Conservation (phyloP, 2,113 vertebrate genomes). For the Oenanthe oenanthe region DNA sequence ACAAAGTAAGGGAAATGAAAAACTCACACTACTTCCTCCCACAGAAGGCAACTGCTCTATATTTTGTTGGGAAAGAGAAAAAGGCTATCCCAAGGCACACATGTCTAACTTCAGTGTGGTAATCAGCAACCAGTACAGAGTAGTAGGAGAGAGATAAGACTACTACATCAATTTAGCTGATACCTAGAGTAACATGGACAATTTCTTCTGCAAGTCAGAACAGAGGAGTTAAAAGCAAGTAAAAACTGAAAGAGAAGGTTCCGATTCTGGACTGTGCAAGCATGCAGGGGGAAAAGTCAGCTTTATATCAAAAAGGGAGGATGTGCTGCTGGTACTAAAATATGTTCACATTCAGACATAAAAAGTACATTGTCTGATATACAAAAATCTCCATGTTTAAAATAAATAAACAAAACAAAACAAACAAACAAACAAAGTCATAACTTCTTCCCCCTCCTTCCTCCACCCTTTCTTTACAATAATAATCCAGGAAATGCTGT, state of each 20-base stretch:
- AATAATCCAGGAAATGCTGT: background rate
- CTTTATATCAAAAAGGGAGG: background rate
- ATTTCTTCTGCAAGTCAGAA: background rate
- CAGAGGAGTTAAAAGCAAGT: background rate
- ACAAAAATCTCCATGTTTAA: background rate
- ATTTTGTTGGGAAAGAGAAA: background rate
- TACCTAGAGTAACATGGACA: background rate
- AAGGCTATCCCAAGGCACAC: background rate
- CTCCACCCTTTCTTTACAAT: background rate
- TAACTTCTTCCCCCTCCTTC: background rate
- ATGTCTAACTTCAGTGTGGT: background rate
- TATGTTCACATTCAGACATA: background rate
- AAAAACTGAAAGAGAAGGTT: background rate
- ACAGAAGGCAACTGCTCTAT: background rate
- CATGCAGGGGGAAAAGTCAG: background rate
- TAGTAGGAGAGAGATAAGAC: background rate
- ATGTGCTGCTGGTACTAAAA: background rate
- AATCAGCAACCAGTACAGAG: background rate
- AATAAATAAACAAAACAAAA: background rate
- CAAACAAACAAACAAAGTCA: fast-evolving
- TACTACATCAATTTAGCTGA: background rate
- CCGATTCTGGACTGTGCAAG: background rate
- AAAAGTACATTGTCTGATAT: background rate
- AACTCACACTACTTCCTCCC: background rate
- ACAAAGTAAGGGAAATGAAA: background rate